Evolutionary conservation across 2,888 invertebrate genomes (phyloP).

Genomic region (Macrosoma leucophasiata): DNA sequence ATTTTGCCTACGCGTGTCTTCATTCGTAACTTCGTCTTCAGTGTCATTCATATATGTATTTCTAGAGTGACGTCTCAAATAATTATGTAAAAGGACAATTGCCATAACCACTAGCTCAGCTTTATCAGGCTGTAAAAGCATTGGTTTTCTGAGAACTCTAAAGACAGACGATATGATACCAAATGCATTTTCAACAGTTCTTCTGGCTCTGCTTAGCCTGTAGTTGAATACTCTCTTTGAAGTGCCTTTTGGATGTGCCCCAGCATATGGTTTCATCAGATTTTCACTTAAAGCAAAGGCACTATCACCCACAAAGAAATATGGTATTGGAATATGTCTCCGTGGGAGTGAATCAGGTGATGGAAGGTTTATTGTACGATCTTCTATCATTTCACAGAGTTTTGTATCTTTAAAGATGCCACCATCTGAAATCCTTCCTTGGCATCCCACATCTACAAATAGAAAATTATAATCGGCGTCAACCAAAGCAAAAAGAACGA

Average conservation of each 20-base stretch:
- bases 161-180: constrained; percentile 27
- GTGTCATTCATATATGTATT: too few relatives aligned
- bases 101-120: constrained; percentile 15
- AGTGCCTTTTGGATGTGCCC: constrained; percentile 6
- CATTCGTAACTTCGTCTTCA: too few relatives aligned
- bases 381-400: constrained; percentile 6
- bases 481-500: constrained; percentile 23
- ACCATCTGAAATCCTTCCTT: constrained; percentile 14
- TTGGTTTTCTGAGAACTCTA: constrained; percentile 14
- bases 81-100: constrained; percentile 6
- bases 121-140: constrained; percentile 13
- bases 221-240: constrained; percentile 28
- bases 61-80: constrained; percentile 12
- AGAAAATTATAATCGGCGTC: constrained; percentile 15
- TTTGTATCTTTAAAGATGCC: constrained; percentile 9
- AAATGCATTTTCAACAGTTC: constrained; percentile 34
- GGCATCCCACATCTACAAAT: constrained; percentile 11
- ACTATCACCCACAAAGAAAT: constrained; percentile 9
- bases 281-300: constrained; percentile 9
- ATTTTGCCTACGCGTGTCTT: constrained; percentile 19
- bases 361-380: constrained; percentile 7
- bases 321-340: constrained; percentile 6
- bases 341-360: constrained; percentile 6
- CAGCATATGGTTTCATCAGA: constrained; percentile 11
- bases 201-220: constrained; percentile 34